Evolutionary conservation across 2,888 invertebrate genomes (phyloP).

Genomic region (Mechanitis messenoides): DNA sequence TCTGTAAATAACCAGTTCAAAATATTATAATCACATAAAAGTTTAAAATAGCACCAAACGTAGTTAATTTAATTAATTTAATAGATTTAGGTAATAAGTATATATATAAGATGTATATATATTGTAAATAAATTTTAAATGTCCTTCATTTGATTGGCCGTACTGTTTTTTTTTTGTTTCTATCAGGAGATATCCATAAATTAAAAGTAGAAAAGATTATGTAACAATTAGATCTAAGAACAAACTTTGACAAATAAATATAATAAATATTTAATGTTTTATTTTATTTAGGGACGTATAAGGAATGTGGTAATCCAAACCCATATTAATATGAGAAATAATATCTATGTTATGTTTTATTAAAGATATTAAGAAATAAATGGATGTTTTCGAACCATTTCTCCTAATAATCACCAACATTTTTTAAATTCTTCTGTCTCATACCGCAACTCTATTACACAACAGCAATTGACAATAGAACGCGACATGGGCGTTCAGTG

Average conservation of each 20-base stretch:
- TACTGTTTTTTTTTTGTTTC: conserved; percentile 6
- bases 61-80: conserved; percentile 42
- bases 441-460: no score
- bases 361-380: no score
- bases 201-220: conserved; percentile 25
- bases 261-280: conserved; percentile 49
- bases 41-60: conserved; percentile 42
- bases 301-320: no score
- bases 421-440: no score
- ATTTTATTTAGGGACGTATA: conserved; percentile 16
- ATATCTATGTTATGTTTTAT: no score
- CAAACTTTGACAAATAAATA: conserved; percentile 73
- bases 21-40: background rate
- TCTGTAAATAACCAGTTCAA: background rate
- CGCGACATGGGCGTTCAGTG: no score
- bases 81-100: conserved; percentile 27
- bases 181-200: conserved; percentile 9
- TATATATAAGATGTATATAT: conserved; percentile 27
- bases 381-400: no score
- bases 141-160: conserved; percentile 8
- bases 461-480: no score
- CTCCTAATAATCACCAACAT: no score
- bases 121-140: conserved; percentile 27
- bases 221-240: conserved; percentile 48
- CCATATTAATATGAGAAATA: no score